These are phyloP conservation scores for Cynodonichthys magdalenae DNA, from an alignment of 2,797 vertebrate genomes.

Conservation along the genomic window DNA sequence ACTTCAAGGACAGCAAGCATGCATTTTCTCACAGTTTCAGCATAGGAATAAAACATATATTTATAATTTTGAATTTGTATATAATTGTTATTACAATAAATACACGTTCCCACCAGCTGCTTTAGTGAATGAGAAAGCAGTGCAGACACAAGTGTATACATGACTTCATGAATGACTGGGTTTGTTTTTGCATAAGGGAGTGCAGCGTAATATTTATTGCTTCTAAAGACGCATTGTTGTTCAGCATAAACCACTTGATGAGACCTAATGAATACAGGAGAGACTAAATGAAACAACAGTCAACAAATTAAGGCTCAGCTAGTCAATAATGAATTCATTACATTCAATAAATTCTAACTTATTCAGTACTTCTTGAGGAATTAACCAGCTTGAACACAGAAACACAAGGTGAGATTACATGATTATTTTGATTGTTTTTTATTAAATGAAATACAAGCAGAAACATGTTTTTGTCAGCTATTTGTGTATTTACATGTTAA, in stretches of 20 bases:
- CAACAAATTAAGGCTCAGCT: conserved; percentile 38
- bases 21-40: too few species aligned
- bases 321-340: conserved; percentile 43
- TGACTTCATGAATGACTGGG: not conserved
- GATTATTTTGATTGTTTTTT: not conserved
- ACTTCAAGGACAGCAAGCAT: too few species aligned
- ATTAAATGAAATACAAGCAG: too few species aligned
- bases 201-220: conserved; percentile 10
- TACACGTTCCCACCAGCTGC: not conserved
- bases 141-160: conserved; percentile 10
- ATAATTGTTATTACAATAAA: too few species aligned
- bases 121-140: conserved; percentile 11
- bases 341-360: conserved; percentile 11
- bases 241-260: conserved; percentile 38
- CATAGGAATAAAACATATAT: too few species aligned
- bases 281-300: conserved; percentile 25
- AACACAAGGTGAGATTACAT: conserved; percentile 38
- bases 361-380: conserved; percentile 26
- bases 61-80: too few species aligned
- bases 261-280: conserved; percentile 34
- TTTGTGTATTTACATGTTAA: too few species aligned
- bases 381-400: conserved; percentile 7
- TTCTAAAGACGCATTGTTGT: conserved; percentile 14
- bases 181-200: conserved; percentile 6
- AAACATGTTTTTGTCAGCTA: too few species aligned